Percentiles rank a stretch among this genome's conserved stretches.
These are phyloP conservation scores for Micromys minutus DNA, from an alignment of 2,113 vertebrate genomes.

Conservation along the genomic window DNA sequence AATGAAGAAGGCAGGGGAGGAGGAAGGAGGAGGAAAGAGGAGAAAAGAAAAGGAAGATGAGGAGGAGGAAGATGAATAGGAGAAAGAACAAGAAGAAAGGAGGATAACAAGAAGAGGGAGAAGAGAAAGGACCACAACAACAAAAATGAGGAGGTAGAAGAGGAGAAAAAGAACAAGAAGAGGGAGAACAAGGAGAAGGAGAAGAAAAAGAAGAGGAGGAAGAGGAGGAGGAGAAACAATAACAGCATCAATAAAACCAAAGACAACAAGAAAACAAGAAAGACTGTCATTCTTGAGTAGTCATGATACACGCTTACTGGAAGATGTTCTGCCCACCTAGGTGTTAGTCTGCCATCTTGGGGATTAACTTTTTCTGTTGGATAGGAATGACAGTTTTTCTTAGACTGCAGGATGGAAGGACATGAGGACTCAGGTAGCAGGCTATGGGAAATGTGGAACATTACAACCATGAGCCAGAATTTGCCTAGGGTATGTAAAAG, in stretches of 20 bases:
- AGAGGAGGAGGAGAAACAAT: background rate
- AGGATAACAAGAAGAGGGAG: no score
- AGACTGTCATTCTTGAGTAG: no score
- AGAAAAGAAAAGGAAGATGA: no score
- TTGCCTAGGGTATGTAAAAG: no score
- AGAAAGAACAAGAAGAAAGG: background rate
- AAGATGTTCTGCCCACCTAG: background rate
- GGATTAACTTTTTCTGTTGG: background rate
- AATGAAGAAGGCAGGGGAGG: background rate
- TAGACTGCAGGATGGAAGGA: background rate
- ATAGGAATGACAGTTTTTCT: background rate
- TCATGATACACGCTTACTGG: background rate
- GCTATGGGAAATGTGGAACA: background rate
- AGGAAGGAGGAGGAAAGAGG: background rate
- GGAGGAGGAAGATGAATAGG: background rate
- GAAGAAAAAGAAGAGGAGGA: background rate
- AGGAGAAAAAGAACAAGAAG: background rate
- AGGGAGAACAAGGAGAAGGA: background rate
- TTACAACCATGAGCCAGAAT: background rate
- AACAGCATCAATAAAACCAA: background rate
- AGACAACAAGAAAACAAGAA: background rate
- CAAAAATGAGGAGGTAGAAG: background rate
- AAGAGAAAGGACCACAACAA: background rate
- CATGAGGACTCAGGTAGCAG: background rate
- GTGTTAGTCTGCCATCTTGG: background rate